A percentile compares a stretch with the other conserved stretches of the same genome.
Conservation (phyloP, 2,113 vertebrate species). For the Mesembrinibis cayennensis region DNA sequence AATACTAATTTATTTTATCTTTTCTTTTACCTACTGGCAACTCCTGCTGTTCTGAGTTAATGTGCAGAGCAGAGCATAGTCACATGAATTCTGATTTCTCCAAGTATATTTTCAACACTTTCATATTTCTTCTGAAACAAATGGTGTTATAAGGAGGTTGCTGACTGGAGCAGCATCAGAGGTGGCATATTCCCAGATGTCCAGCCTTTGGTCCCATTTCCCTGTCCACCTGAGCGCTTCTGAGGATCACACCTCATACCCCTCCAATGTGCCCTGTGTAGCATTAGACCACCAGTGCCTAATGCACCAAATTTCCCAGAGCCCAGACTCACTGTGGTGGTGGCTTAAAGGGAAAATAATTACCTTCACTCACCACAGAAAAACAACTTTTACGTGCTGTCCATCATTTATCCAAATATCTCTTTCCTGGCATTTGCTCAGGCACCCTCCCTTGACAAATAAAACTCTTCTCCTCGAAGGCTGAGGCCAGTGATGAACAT, state of each 20-base stretch:
- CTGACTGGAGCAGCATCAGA: background rate
- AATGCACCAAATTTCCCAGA: background rate
- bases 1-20: background rate
- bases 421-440: background rate
- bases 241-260: accelerated
- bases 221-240: accelerated
- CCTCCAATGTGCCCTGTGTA: background rate
- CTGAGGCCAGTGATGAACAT: background rate
- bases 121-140: background rate
- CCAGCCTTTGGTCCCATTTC: background rate
- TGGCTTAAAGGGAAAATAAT: background rate
- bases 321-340: accelerated
- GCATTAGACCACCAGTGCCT: background rate
- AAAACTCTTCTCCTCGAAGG: background rate
- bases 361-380: background rate
- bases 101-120: background rate
- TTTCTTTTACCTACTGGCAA: background rate
- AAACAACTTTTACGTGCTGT: background rate
- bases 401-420: background rate
- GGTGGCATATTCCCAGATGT: background rate
- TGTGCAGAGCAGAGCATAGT: background rate
- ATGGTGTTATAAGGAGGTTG: no score
- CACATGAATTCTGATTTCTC: background rate
- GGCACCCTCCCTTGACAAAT: background rate
- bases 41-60: background rate